These are phyloP conservation scores for Ischnura elegans DNA, from an alignment of 2,888 invertebrate species.

Conservation along the genomic window DNA sequence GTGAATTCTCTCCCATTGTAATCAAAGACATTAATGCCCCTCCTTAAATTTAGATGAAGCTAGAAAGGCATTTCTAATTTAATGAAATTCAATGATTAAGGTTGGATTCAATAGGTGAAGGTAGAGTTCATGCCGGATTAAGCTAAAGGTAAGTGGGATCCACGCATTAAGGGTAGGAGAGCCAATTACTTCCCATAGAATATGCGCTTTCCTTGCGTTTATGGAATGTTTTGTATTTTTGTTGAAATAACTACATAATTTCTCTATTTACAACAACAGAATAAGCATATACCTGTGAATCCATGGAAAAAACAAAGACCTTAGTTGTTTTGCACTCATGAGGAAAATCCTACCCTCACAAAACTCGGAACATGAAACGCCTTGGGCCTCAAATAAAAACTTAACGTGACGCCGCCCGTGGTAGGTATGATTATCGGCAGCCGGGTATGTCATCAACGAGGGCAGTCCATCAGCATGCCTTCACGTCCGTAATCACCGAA, in stretches of 20 bases:
- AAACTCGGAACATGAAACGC: not conserved
- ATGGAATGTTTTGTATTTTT: not conserved
- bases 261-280: not conserved
- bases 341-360: not conserved
- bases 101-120: too few relatives aligned
- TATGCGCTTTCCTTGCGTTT: too few relatives aligned
- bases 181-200: too few relatives aligned
- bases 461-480: not conserved
- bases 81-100: too few relatives aligned
- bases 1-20: too few relatives aligned
- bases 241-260: not conserved
- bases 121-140: too few relatives aligned
- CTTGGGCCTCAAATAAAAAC: not conserved
- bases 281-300: not conserved
- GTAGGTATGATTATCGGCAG: not conserved
- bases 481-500: not conserved
- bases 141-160: too few relatives aligned
- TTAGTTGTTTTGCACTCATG: not conserved
- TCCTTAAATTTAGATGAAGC: too few relatives aligned
- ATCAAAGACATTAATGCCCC: too few relatives aligned
- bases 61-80: too few relatives aligned
- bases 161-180: too few relatives aligned
- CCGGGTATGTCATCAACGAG: not conserved
- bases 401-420: not conserved
- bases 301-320: not conserved